Base-by-base conservation (phyloP, 1,140 invertebrate genomes). In the Anastrepha ludens region DNA sequence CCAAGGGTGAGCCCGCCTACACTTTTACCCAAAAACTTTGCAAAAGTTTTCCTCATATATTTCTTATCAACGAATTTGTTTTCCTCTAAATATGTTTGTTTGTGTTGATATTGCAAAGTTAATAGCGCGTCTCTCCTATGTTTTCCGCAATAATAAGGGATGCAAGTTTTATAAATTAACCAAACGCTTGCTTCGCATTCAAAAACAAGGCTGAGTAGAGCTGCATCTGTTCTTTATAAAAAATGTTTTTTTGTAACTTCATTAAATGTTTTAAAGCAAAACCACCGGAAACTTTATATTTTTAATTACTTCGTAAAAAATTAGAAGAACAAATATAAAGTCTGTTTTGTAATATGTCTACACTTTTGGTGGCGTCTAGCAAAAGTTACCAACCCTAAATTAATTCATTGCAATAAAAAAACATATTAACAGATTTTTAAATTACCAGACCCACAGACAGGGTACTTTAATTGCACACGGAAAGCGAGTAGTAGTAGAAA, bases 371-470 rank as follows among this genome's bases (percentile, higher is more conserved):
- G 5, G 3, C 70, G 17, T 70, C 67, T 44, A 44, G 39, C 3
- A 13, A 74, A 74, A 17, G 7, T 3, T 47, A 74, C 41, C 4
- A 2, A 44, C 0, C 15, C 13, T 74, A 74, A 47, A 17, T 47
- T 74, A 74, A 74, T 74, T 74, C 70, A 74, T 15, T 47, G 11
- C 5, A 47, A 15, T 17, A 47, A 47, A 74, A 15, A 20, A 74
- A 55, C 74, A 81, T 81, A 47, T 81, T 81, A 81, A 81, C 47
- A 81, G 47, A 81, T 50, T 81, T 55, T 58, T 81, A 29, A 50
- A 55, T 81, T 81, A 55, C 47, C 47, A 9, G 7, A 55, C 17
- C 74, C 74, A n/a, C 44, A 55, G 47, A 17, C 47, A 17, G 44
- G 20, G 11, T 55, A 47, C 47, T 81, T 81, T 55, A 81, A 81